phyloP scores from a whole-genome alignment of 2,797 vertebrate species.

The Urosaurus nigricauda region DNA sequence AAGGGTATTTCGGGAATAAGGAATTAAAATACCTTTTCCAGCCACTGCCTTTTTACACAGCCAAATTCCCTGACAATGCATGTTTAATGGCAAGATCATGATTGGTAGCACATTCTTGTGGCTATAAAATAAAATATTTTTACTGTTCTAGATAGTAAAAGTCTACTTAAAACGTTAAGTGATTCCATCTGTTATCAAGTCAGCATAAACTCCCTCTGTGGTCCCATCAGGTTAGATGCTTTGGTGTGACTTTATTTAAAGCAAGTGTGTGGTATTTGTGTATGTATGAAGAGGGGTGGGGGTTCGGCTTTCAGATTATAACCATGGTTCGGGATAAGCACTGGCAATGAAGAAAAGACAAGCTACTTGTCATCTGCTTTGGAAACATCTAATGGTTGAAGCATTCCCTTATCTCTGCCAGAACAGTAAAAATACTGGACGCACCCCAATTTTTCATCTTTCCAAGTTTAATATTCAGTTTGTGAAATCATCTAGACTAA shows the following conservation, averaged over 20 bases:
- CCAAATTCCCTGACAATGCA: slow-evolving; percentile 68
- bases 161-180: slow-evolving; percentile 72
- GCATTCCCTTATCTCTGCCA: too few species aligned
- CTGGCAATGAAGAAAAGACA: background rate
- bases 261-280: slow-evolving; percentile 43
- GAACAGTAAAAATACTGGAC: background rate
- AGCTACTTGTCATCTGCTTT: background rate
- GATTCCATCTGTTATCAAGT: slow-evolving; percentile 69
- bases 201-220: slow-evolving; percentile 60
- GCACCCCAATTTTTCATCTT: background rate
- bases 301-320: background rate
- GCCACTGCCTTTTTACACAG: slow-evolving; percentile 13
- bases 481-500: background rate
- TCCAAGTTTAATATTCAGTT: background rate
- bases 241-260: slow-evolving; percentile 73
- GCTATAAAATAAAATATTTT: slow-evolving; percentile 69
- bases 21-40: slow-evolving; percentile 59
- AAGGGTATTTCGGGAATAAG: slow-evolving; percentile 53
- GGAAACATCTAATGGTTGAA: background rate
- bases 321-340: background rate
- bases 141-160: slow-evolving; percentile 71
- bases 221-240: slow-evolving; percentile 64
- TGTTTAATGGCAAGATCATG: slow-evolving; percentile 55
- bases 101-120: slow-evolving; percentile 59
- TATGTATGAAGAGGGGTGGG: background rate